phyloP scores from a whole-genome alignment of 1,140 invertebrate genomes.

The Melipona quadrifasciata region DNA sequence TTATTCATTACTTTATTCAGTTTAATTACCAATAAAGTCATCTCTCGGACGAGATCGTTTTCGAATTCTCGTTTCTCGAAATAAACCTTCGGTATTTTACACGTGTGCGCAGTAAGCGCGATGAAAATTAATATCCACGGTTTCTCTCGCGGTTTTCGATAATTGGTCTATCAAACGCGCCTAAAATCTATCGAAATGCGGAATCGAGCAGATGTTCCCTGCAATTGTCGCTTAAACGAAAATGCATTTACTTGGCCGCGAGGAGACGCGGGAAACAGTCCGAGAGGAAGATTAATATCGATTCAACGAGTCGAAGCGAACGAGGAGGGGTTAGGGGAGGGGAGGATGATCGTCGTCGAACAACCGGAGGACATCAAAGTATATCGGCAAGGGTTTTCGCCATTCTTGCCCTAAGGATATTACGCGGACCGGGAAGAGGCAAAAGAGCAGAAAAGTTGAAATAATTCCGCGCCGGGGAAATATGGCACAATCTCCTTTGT shows the following conservation, averaged over 20 bases:
- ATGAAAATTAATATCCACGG: constrained; percentile 47
- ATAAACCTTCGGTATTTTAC: constrained; percentile 28
- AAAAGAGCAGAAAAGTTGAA: constrained; percentile 39
- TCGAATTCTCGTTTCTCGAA: no score
- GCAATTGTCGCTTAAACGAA: constrained; percentile 26
- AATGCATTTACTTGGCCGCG: constrained; percentile 5
- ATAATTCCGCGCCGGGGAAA: constrained; percentile 30
- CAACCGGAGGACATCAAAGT: constrained; percentile 43
- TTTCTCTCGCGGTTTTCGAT: neutral
- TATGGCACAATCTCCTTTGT: constrained; percentile 31
- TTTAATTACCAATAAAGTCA: neutral
- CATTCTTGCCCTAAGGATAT: constrained; percentile 31
- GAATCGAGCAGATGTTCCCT: neutral
- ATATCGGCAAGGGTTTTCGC: constrained; percentile 26
- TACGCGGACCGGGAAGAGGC: constrained; percentile 21
- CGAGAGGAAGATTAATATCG: constrained; percentile 47
- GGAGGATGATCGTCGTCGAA: constrained; percentile 32
- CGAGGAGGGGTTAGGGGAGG: no score
- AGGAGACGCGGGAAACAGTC: neutral
- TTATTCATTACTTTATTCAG: neutral
- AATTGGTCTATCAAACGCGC: neutral
- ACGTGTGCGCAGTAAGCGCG: neutral
- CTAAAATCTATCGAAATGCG: neutral
- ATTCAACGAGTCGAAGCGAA: constrained; percentile 39
- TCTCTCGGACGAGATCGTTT: neutral